phyloP scores from a whole-genome alignment of 2,113 vertebrate species.

The Parus major region DNA sequence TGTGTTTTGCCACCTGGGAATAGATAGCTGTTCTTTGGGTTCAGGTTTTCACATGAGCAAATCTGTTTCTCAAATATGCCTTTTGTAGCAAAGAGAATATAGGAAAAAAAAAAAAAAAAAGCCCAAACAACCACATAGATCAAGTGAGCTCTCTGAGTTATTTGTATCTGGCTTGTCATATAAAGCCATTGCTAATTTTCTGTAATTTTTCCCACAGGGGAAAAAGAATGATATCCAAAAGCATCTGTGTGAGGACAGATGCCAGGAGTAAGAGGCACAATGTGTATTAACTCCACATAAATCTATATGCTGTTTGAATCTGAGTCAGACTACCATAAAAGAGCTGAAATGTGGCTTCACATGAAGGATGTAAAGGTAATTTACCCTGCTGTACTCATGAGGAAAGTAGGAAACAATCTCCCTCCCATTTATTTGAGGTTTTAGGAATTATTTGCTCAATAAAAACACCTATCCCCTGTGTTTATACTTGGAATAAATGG shows the following conservation, averaged over 20 bases:
- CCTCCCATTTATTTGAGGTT: neutral
- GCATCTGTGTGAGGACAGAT: neutral
- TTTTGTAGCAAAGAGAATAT: neutral
- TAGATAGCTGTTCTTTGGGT: neutral
- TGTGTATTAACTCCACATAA: neutral
- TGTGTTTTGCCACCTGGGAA: neutral
- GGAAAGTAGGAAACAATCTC: neutral
- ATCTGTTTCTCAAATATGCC: neutral
- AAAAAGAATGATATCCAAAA: conserved; percentile 18
- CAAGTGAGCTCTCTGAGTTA: neutral
- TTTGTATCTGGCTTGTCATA: neutral
- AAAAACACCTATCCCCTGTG: neutral
- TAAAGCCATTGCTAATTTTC: neutral
- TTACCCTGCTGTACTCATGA: neutral
- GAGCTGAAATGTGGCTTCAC: neutral
- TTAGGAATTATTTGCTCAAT: neutral
- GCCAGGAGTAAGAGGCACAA: neutral
- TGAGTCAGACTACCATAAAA: neutral
- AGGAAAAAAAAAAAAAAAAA: neutral
- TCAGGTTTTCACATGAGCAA: neutral
- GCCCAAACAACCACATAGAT: neutral
- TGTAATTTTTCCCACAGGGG: neutral
- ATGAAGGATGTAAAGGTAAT: neutral
- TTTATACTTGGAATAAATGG: neutral
- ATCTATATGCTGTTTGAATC: neutral